Conservation (phyloP, 2,113 vertebrate genomes). For the Embiotoca jacksoni region DNA sequence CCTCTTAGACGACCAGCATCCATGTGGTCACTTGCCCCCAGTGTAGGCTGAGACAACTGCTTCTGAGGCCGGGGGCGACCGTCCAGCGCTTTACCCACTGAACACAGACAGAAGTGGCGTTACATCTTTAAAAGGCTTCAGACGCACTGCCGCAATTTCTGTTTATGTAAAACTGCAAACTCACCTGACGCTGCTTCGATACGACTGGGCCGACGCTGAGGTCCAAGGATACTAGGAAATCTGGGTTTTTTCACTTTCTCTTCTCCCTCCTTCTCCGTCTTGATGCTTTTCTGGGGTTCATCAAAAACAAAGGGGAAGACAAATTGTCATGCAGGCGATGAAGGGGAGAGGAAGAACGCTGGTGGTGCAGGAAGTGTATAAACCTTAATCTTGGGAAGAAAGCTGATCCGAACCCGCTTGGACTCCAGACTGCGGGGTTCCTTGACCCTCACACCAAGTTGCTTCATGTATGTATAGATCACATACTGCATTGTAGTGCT, state of each 20-base stretch:
- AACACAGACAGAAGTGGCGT: conserved; percentile 8
- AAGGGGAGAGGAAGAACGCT: background rate
- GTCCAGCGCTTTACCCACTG: conserved; percentile 90
- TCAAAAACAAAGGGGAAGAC: background rate
- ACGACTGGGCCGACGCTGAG: conserved; percentile 90
- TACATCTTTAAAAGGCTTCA: background rate
- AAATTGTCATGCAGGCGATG: background rate
- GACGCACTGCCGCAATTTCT: background rate
- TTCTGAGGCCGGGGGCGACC: conserved; percentile 89
- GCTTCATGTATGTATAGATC: conserved; percentile 95
- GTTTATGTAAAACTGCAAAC: conserved; percentile 21
- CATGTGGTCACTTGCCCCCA: conserved; percentile 86
- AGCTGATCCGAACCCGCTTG: conserved; percentile 91
- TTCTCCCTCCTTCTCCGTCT: conserved; percentile 94
- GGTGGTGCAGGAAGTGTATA: background rate
- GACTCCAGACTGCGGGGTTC: conserved; percentile 93
- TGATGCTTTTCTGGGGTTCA: conserved; percentile 90
- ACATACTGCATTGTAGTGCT: conserved; percentile 93
- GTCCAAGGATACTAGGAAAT: conserved; percentile 92
- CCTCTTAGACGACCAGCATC: conserved; percentile 85
- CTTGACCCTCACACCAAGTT: conserved; percentile 94
- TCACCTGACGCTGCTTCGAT: conserved; percentile 91
- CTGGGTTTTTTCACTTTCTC: conserved; percentile 94
- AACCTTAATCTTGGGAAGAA: conserved; percentile 95
- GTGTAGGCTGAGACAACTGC: conserved; percentile 86